Evolutionary conservation across 2,797 vertebrate species (phyloP).

Genomic region (Dicrostonyx torquatus): DNA sequence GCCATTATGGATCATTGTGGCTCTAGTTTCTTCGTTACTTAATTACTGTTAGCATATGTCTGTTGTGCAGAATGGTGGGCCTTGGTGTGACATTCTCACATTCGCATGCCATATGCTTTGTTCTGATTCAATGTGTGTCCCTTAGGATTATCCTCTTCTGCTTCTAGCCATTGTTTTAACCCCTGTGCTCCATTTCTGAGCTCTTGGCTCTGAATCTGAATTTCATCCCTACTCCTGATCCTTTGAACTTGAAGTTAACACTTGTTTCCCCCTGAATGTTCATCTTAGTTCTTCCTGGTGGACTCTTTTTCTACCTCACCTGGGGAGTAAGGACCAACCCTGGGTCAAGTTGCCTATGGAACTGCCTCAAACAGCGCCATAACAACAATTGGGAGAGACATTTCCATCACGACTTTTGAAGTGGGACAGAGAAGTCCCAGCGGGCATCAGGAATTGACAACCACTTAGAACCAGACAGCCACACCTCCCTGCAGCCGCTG

Average conservation of each 20-base stretch:
- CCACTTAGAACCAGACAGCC: neutral
- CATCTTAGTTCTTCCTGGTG: neutral
- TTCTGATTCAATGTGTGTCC: neutral
- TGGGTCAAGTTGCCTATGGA: neutral
- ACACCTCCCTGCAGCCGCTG: neutral
- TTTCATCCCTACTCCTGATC: neutral
- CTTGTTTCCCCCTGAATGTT: neutral
- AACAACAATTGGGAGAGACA: neutral
- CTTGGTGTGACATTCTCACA: neutral
- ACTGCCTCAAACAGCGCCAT: rapidly evolving
- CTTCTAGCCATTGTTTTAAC: neutral
- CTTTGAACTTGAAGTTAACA: neutral
- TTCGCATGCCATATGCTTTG: neutral
- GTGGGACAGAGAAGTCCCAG: neutral
- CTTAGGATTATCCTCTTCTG: neutral
- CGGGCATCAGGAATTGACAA: neutral
- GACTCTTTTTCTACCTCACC: neutral
- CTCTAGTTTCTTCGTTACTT: neutral
- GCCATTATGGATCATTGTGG: neutral
- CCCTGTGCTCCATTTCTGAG: neutral
- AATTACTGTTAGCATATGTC: neutral
- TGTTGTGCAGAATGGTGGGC: neutral
- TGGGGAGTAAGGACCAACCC: neutral
- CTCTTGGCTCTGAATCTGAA: neutral
- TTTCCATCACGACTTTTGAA: neutral